phyloP scores from a whole-genome alignment of 2,113 vertebrate species.

The Campylomormyrus tamandua region DNA sequence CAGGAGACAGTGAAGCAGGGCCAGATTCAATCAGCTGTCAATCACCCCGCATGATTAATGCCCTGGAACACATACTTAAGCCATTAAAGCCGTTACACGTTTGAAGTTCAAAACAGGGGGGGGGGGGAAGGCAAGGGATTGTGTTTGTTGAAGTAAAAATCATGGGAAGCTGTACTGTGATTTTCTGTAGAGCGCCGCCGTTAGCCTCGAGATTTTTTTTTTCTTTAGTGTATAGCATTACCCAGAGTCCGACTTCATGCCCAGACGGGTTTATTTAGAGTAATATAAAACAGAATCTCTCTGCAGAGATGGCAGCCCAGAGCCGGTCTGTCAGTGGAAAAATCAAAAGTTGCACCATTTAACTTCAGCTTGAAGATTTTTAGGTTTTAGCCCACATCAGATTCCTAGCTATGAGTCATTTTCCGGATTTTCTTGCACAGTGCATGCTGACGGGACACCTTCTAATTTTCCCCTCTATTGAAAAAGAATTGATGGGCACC shows the following conservation, averaged over 20 bases:
- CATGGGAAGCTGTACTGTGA: not conserved
- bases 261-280: not conserved
- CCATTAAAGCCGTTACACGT: conserved; percentile 7
- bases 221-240: not conserved
- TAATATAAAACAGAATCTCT: conserved; percentile 8
- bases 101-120: not conserved
- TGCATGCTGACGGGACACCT: not conserved
- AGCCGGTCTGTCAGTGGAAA: not conserved
- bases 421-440: not conserved
- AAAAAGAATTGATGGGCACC: not conserved
- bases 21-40: conserved; percentile 26
- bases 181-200: not conserved
- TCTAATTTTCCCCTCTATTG: not conserved
- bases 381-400: not conserved
- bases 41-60: conserved; percentile 20
- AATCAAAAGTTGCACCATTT: not conserved
- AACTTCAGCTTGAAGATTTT: not conserved
- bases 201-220: not conserved
- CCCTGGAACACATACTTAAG: conserved; percentile 19
- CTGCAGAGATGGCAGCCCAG: not conserved
- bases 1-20: conserved; percentile 18
- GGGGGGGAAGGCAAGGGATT: not conserved
- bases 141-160: not conserved
- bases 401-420: not conserved
- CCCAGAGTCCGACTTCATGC: not conserved